Evolutionary conservation across 30 jellyfish, hydroid and myxozoan species (phyloP).

Genomic region (Sanderia malayensis): DNA sequence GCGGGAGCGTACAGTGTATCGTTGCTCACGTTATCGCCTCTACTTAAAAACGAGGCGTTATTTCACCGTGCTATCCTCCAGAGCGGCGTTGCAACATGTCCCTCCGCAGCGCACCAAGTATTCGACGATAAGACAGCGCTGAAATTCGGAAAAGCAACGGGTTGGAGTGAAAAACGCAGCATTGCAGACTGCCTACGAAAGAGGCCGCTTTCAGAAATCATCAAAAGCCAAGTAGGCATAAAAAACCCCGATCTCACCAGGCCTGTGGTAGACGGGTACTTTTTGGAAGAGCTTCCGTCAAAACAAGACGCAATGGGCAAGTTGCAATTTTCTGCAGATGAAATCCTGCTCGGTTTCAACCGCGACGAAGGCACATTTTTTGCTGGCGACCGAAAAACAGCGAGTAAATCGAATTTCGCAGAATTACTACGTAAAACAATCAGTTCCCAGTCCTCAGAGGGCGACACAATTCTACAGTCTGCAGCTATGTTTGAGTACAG

Average conservation of each 20-base stretch:
- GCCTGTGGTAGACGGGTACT: slow-evolving; percentile 20
- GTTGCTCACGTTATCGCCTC: slow-evolving; percentile 26
- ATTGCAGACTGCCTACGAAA: not conserved
- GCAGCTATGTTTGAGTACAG: not conserved
- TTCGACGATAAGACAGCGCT: not conserved
- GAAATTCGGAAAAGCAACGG: not conserved
- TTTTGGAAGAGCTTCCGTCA: slow-evolving; percentile 6
- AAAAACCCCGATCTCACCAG: not conserved
- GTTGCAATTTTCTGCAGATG: slow-evolving; percentile 17
- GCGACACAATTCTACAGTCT: not conserved
- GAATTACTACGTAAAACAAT: too few species aligned
- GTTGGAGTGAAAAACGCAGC: not conserved
- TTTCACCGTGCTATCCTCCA: slow-evolving; percentile 24
- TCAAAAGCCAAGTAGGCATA: not conserved
- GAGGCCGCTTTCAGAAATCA: not conserved
- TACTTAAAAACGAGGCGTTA: slow-evolving; percentile 16
- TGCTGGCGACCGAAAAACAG: not conserved
- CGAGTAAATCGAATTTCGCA: not conserved
- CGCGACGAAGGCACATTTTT: slow-evolving; percentile 34
- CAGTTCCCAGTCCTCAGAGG: not conserved
- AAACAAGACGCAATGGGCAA: not conserved
- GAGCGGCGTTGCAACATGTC: slow-evolving; percentile 25
- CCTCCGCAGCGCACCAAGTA: slow-evolving; percentile 1
- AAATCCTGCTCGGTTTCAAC: slow-evolving; percentile 24
- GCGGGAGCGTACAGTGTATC: slow-evolving; percentile 44